Base-by-base conservation (phyloP, 1,140 invertebrate species). In the Apis dorsata region DNA sequence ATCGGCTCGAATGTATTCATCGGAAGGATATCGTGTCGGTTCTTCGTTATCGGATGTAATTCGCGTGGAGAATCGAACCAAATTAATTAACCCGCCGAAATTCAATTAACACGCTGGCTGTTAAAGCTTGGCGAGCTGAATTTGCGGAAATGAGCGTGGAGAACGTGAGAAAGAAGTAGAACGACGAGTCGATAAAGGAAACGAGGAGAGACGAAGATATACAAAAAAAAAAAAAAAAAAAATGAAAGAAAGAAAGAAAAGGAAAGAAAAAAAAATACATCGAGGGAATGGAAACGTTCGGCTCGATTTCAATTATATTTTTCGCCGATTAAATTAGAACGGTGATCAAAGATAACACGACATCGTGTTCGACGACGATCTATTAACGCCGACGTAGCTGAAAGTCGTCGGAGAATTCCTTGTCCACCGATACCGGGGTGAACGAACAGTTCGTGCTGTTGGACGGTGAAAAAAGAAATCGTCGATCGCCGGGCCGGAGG, bases 241-340 rank as follows among this genome's bases (percentile, higher is more conserved):
- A 11, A 55, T n/a, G 4, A 44, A 59, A 21, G 59, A 75, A 19
- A 76, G 12, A 7, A 1, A 19, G 7, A 3, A 34, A 34, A 34
- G 3, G 34, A 34, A 34, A 7, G 17, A 13, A 12, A 69, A 2
- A 21, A 49, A 34, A 15, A 34, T 15, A 13, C 0, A 3, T 7
- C 21, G 10, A 1, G 21, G 7, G 5, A 49, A 24, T 3, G n/a
- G 60, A n/a, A 53, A 49, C 21, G 12, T 13, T 75, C 5, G 28
- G 28, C 8, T 63, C 79, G 79, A 81, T 68, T 81, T 81, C 79
- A 81, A 81, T 81, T 81, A 81, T 76, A 81, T 81, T 76, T 76
- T 59, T 53, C 79, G 79, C 63, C 63, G 72, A 75, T 81, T 81
- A 81, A 76, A 81, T 81, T 76, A 76, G 72, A 68, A 49, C 17